Evolutionary conservation across 2,888 invertebrate species (phyloP), one percentile per base, ranked within the genome.

Genomic region (Oscheius onirici): DNA sequence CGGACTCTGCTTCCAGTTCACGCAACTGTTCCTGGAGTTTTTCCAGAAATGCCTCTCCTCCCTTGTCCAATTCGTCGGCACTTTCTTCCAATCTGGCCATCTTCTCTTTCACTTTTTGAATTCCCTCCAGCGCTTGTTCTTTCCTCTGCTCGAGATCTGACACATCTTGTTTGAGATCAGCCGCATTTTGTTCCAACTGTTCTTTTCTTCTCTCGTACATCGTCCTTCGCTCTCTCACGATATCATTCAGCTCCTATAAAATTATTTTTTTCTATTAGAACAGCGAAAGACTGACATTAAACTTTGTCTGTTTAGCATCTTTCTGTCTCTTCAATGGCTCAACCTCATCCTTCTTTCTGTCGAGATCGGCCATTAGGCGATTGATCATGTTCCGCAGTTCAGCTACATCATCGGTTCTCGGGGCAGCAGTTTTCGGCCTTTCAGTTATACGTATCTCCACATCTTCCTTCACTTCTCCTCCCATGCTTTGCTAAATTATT

Each of bases 341-440:
- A 13, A 72, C 52, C 17, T 51, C 44, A 24, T 72, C 72, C 17
- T 60, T 55, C 51, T 68, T 72, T 44, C 24, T 28, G 26, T 72
- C 67, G 13, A 72, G 41, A 13, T 60, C 52, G 10, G 49, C 68
- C 60, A 72, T 68, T 43, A 72, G 17, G 34, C 72, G 61, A 22
- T 55, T 71, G 41, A 79, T 63, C 76, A 79, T 77, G 5, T 54
- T 43, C 68, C 78, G 78, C 24, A 84, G 72, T 60, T 78, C 75
- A 13, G 52, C 55, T 10, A 82, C 66, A 57, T 84, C 74, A 22
- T 61, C 54, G 3, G 63, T 43, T 41, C 63, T 71, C 43, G 86
- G 85, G 49, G 86, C 86, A 20, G 86, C 83, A 40, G 87, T 87
- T 72, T 83, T 84, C n/a, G 87, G 87, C 2, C 87, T 72, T 44